Percentiles rank a stretch among this genome's conserved stretches.
Conservation (phyloP, 2,888 invertebrate species). For the Brachyptera risi region DNA sequence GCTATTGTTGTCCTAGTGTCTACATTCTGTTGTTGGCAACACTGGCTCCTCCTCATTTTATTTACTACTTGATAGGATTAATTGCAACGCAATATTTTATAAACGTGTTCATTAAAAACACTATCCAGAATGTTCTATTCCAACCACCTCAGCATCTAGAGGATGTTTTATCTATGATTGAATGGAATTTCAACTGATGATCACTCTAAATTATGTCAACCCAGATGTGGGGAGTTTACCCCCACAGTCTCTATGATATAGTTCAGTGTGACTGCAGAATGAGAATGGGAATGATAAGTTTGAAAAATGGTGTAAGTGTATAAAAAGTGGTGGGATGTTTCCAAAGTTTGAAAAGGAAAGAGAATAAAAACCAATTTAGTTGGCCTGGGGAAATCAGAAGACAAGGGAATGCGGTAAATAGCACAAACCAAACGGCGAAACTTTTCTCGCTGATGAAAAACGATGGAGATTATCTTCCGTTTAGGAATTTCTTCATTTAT, state of each 20-base stretch:
- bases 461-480: conserved; percentile 1
- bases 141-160: no score
- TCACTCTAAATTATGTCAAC: conserved; percentile 15
- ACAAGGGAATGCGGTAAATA: conserved; percentile 6
- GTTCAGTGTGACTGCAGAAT: not conserved
- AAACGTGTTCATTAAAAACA: no score
- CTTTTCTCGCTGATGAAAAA: conserved; percentile 4
- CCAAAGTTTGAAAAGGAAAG: conserved; percentile 2
- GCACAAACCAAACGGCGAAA: not conserved
- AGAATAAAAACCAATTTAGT: conserved; percentile 18
- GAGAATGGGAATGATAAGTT: conserved; percentile 6
- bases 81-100: no score
- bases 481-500: no score
- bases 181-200: conserved; percentile 15
- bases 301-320: conserved; percentile 3
- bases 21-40: not conserved
- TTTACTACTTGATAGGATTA: no score
- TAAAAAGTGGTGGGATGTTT: conserved; percentile 4
- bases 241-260: not conserved
- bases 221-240: not conserved
- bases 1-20: no score
- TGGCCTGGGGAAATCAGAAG: conserved; percentile 13
- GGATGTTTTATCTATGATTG: no score
- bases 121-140: no score
- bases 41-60: no score